Conservation (phyloP, 1,140 invertebrate genomes). For the Helicoverpa zea region DNA sequence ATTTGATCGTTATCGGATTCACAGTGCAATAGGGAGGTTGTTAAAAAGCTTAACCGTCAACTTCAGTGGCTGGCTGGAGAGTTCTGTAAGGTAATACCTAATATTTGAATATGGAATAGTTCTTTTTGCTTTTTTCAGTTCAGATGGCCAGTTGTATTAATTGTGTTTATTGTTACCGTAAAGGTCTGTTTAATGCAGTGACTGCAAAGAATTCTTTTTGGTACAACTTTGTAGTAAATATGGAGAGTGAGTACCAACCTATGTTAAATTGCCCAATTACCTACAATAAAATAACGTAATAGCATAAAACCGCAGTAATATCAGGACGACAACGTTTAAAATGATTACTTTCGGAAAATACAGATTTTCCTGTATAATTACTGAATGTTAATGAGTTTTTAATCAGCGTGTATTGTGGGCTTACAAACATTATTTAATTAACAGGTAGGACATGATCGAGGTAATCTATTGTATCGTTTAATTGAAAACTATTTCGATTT, state of each 20-base stretch:
- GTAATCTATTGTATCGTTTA: conserved; percentile 8
- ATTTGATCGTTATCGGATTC: conserved; percentile 43
- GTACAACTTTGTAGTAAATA: too few relatives aligned
- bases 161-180: too few relatives aligned
- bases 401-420: conserved; percentile 22
- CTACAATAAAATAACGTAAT: background rate
- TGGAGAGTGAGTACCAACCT: too few relatives aligned
- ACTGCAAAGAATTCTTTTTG: too few relatives aligned
- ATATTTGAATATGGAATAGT: conserved; percentile 6
- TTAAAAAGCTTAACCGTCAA: conserved; percentile 33
- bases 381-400: conserved; percentile 41
- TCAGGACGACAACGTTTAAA: background rate
- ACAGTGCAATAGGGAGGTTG: conserved; percentile 24
- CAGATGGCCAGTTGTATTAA: background rate
- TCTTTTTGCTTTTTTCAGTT: background rate
- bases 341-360: conserved; percentile 12
- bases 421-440: conserved; percentile 31
- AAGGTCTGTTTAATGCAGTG: too few relatives aligned
- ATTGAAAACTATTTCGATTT: background rate
- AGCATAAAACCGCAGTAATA: background rate
- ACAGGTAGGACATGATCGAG: background rate
- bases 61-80: conserved; percentile 4
- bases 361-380: conserved; percentile 38
- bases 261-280: too few relatives aligned
- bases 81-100: background rate